Percentiles rank a stretch among this genome's conserved stretches.
These are phyloP conservation scores for Oikopleura dioica DNA, from an alignment of 23 tunicate species.

Conservation along the genomic window DNA sequence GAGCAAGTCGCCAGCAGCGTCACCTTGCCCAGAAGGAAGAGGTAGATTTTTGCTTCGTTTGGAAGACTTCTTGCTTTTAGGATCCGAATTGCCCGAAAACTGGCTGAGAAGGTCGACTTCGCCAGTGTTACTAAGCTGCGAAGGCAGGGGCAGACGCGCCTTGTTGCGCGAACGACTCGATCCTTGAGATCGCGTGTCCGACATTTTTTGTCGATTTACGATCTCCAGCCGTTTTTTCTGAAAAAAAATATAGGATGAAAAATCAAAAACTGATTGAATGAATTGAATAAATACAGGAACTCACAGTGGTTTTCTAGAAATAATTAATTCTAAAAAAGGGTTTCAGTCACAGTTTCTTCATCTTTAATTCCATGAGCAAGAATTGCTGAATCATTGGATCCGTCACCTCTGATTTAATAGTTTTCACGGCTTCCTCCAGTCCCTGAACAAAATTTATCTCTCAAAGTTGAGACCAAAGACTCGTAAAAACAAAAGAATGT, in stretches of 20 bases:
- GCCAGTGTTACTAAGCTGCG: not conserved
- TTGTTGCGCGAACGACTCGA: not conserved
- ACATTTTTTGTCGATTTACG: not conserved
- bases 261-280: not conserved
- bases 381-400: not conserved
- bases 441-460: not conserved
- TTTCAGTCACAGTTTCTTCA: not conserved
- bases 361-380: not conserved
- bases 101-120: not conserved
- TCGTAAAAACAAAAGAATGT: too few species aligned
- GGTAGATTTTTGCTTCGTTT: not conserved
- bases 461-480: too few species aligned
- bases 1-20: not conserved
- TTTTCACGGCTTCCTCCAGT: constrained; percentile 3
- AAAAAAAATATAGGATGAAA: not conserved
- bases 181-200: not conserved
- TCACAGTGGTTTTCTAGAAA: not conserved
- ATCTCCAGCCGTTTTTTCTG: not conserved
- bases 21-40: not conserved
- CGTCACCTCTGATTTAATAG: not conserved
- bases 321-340: not conserved
- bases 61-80: not conserved
- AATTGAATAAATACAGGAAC: not conserved
- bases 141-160: constrained; percentile 3
- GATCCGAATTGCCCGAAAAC: not conserved